phyloP scores from a whole-genome alignment of 2,113 vertebrate genomes.

The Prinia subflava region DNA sequence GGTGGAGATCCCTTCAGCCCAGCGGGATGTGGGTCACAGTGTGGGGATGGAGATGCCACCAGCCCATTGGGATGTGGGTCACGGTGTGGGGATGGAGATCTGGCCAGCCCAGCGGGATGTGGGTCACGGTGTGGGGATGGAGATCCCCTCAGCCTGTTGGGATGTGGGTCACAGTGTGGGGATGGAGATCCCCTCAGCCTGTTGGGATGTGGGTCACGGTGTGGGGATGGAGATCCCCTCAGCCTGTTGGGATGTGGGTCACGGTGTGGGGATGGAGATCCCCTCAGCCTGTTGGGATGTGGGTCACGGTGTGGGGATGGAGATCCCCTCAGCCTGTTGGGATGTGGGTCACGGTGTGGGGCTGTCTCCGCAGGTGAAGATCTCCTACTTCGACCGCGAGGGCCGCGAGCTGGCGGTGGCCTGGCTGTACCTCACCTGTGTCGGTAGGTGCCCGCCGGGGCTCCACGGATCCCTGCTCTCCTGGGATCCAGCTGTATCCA shows the following conservation, averaged over 20 bases:
- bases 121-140: not conserved
- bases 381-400: conserved; percentile 59
- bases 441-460: conserved; percentile 55
- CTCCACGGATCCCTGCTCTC: rapidly evolving
- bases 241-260: rapidly evolving
- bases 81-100: not conserved
- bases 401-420: conserved; percentile 34
- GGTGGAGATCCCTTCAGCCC: rapidly evolving
- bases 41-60: rapidly evolving
- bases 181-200: not conserved
- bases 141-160: not conserved
- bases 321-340: not conserved
- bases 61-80: rapidly evolving
- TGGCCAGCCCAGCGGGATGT: rapidly evolving
- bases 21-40: rapidly evolving
- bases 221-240: not conserved
- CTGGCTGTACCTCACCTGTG: conserved; percentile 67
- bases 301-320: not conserved
- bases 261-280: not conserved
- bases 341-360: not conserved
- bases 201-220: rapidly evolving
- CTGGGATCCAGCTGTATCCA: not conserved
- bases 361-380: conserved; percentile 60
- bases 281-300: rapidly evolving
- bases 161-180: not conserved